These are phyloP conservation scores for Ethmia dodecea DNA, from an alignment of 2,888 invertebrate genomes.

Conservation along the genomic window DNA sequence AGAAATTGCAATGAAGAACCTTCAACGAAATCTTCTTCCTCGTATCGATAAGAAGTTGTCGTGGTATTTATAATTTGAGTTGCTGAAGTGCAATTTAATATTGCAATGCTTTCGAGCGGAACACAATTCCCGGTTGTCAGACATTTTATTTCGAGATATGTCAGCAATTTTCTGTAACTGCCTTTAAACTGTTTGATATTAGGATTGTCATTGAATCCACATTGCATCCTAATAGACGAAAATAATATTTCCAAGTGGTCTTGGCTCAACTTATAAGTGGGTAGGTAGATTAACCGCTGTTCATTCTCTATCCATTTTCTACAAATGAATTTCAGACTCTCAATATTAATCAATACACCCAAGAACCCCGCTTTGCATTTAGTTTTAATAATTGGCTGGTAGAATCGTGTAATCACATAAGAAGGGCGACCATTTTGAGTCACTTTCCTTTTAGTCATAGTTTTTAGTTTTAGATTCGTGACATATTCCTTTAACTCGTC, in stretches of 20 bases:
- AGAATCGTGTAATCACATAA: no score
- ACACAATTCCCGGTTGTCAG: slow-evolving; percentile 13
- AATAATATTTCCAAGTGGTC: slow-evolving; percentile 17
- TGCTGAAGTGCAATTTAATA: slow-evolving; percentile 9
- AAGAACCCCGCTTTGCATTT: no score
- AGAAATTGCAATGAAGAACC: no score
- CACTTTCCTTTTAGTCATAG: no score
- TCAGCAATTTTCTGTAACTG: slow-evolving; percentile 13
- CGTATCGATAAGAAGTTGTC: no score
- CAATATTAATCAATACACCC: slow-evolving; percentile 13
- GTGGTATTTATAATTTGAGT: no score
- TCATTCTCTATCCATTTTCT: no score
- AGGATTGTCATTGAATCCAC: slow-evolving; percentile 19
- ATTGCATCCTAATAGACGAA: slow-evolving; percentile 11
- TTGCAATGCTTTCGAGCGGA: slow-evolving; percentile 12
- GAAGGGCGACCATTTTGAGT: no score
- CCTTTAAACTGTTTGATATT: slow-evolving; percentile 15
- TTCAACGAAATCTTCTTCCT: no score
- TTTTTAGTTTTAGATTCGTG: no score
- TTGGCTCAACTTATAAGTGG: slow-evolving; percentile 13
- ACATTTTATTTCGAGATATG: slow-evolving; percentile 9
- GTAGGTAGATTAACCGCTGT: background rate
- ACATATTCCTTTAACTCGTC: no score
- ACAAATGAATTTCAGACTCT: slow-evolving; percentile 13
- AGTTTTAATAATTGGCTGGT: no score